Percentiles rank a stretch among this genome's conserved stretches.
phyloP scores from a whole-genome alignment of 2,888 invertebrate genomes.

The Xanthorhoe designata region DNA sequence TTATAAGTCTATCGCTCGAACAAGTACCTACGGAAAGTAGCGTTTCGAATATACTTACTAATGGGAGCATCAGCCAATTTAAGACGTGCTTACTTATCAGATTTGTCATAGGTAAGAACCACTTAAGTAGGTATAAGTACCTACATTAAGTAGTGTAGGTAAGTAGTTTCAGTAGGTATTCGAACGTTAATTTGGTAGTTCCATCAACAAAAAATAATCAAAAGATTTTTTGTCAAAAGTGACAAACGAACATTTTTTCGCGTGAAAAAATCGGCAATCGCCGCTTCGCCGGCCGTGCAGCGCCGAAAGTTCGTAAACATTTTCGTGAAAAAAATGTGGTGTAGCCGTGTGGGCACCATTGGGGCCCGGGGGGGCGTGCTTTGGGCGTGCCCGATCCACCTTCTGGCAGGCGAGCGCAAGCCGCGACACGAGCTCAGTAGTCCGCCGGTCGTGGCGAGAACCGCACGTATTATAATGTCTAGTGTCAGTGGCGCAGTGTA shows the following conservation, averaged over 20 bases:
- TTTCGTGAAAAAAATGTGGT: constrained; percentile 49
- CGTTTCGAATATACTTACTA: too few species aligned
- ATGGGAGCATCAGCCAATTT: too few species aligned
- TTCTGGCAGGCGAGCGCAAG: constrained; percentile 48
- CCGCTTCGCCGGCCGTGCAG: constrained; percentile 17
- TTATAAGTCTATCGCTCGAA: constrained; percentile 6
- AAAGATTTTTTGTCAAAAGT: constrained; percentile 25
- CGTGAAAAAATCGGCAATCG: constrained; percentile 39
- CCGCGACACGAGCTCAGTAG: constrained; percentile 51
- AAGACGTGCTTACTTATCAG: too few species aligned
- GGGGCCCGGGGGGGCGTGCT: constrained; percentile 59
- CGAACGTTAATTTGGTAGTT: not conserved
- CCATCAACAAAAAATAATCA: constrained; percentile 1
- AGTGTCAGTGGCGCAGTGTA: constrained; percentile 78
- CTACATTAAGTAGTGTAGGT: too few species aligned
- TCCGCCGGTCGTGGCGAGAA: constrained; percentile 72
- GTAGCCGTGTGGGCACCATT: constrained; percentile 49
- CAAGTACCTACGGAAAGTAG: too few species aligned
- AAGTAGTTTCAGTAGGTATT: too few species aligned
- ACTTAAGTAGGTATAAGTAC: too few species aligned
- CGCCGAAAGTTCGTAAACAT: constrained; percentile 54
- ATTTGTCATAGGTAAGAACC: too few species aligned
- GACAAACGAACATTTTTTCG: constrained; percentile 32
- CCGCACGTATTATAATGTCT: constrained; percentile 65
- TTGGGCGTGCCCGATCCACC: constrained; percentile 46